Conservation (phyloP, 2,113 vertebrate species). For the Pan troglodytes region NHGRI_mPanTro3-v2.1_pri NC_072403.2:81236501-81237000, state of each 20-base stretch:
- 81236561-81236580: conserved; percentile 1
- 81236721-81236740: background rate
- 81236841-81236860: background rate
- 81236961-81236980: background rate
- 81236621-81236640: background rate
- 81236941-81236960: background rate
- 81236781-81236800: background rate
- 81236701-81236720: background rate
- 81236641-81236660: background rate
- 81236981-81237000: conserved; percentile 24
- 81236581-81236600: background rate
- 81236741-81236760: background rate
- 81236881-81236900: background rate
- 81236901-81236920: background rate
- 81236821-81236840: background rate
- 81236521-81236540: conserved; percentile 17
- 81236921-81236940: background rate
- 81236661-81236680: background rate
- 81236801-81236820: background rate
- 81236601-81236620: background rate
- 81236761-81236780: background rate
- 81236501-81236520: background rate
- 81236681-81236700: background rate
- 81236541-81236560: background rate
- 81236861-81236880: background rate